Conservation (phyloP, 2,888 invertebrate genomes). For the Andricus quercusramuli region DNA sequence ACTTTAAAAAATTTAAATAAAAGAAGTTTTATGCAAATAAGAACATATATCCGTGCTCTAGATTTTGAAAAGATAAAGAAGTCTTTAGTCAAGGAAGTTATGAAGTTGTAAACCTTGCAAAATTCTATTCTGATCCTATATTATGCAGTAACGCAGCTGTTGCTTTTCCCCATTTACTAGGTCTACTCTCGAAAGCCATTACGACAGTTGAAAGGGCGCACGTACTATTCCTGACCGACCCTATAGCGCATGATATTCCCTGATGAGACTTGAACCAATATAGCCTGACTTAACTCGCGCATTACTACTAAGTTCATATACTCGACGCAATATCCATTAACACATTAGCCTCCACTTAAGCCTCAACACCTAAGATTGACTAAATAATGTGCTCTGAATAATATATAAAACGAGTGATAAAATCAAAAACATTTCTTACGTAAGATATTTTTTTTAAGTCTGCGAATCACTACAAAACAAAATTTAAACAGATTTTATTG, state of each 20-base stretch:
- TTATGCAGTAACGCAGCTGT: not conserved
- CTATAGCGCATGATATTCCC: constrained; percentile 16
- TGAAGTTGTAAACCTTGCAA: not conserved
- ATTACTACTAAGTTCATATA: constrained; percentile 13
- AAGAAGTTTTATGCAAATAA: no score
- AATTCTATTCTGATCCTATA: not conserved
- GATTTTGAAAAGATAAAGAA: not conserved
- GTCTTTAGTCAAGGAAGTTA: not conserved
- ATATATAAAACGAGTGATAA: no score
- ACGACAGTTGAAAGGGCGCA: constrained; percentile 3
- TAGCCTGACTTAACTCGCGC: constrained; percentile 5
- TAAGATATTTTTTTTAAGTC: no score
- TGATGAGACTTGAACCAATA: constrained; percentile 11
- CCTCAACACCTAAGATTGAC: not conserved
- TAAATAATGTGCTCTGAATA: not conserved
- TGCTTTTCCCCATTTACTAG: not conserved
- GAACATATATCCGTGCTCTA: not conserved
- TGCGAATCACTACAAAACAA: no score
- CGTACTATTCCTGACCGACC: not conserved
- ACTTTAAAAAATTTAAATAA: no score
- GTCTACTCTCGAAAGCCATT: not conserved
- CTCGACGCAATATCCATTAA: not conserved
- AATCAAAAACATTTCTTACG: no score
- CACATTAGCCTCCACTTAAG: not conserved
- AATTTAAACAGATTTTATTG: no score